Evolutionary conservation across 2,888 invertebrate genomes (phyloP).

Genomic region (Zhuqinia jingwanae): DNA sequence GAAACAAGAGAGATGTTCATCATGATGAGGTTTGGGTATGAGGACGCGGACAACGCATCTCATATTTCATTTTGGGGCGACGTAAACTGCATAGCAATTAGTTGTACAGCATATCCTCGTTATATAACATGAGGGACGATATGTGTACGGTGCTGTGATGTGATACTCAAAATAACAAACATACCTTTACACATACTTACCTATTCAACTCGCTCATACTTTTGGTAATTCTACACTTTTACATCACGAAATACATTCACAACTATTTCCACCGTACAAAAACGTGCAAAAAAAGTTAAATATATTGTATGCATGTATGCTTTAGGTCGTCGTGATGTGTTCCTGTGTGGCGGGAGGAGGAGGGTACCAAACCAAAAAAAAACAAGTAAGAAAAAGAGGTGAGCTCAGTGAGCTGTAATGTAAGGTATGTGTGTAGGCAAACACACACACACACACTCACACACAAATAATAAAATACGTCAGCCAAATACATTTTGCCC

Average conservation of each 20-base stretch:
- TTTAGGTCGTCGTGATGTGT: not conserved
- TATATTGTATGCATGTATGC: not conserved
- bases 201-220: not conserved
- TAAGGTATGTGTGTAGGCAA: too few relatives aligned
- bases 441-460: too few relatives aligned
- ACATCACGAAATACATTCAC: not conserved
- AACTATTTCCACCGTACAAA: not conserved
- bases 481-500: conserved; percentile 60
- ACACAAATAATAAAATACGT: conserved; percentile 31
- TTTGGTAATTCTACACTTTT: not conserved
- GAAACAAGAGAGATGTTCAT: not conserved
- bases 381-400: not conserved
- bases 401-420: not conserved
- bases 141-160: not conserved
- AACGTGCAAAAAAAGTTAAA: not conserved
- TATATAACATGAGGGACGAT: not conserved
- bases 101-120: conserved; percentile 11
- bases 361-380: conserved; percentile 6
- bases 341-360: not conserved
- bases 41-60: conserved; percentile 47
- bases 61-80: conserved; percentile 67
- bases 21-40: conserved; percentile 6
- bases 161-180: conserved; percentile 6
- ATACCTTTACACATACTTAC: not conserved
- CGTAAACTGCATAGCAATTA: conserved; percentile 70